Evolutionary conservation across 2,113 vertebrate species (phyloP).

Genomic region (Sterrhoptilus dennistouni): DNA sequence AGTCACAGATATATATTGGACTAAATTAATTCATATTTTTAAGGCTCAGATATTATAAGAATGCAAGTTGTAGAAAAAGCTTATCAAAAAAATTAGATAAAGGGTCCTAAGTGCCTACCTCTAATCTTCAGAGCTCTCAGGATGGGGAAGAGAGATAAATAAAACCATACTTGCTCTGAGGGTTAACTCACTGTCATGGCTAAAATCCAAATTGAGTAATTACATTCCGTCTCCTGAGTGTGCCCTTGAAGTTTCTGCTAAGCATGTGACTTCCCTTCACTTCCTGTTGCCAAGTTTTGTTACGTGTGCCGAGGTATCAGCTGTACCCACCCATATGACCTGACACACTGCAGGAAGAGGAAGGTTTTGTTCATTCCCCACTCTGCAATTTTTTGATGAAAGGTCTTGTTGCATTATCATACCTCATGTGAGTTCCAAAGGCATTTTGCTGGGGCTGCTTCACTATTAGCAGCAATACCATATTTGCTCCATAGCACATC

Average conservation of each 20-base stretch:
- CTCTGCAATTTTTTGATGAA: background rate
- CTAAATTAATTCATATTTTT: background rate
- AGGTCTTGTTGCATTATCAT: background rate
- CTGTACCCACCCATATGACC: background rate
- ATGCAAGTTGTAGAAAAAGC: background rate
- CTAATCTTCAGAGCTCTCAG: background rate
- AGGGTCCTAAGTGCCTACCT: background rate
- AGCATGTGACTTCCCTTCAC: slow-evolving; percentile 48
- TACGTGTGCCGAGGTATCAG: background rate
- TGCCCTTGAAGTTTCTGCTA: slow-evolving; percentile 60
- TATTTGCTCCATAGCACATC: background rate
- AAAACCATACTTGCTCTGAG: slow-evolving; percentile 47
- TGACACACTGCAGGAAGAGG: background rate
- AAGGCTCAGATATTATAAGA: background rate
- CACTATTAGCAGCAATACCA: background rate
- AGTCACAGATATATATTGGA: background rate
- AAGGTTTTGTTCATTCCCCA: background rate
- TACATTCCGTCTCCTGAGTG: slow-evolving; percentile 42
- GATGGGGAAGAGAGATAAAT: slow-evolving; percentile 30
- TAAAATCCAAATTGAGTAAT: slow-evolving; percentile 64
- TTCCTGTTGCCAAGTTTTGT: slow-evolving; percentile 53
- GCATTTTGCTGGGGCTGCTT: slow-evolving; percentile 9
- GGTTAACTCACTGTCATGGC: slow-evolving; percentile 58
- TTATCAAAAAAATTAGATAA: slow-evolving; percentile 28
- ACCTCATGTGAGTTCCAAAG: background rate